Evolutionary conservation across 2,113 vertebrate species (phyloP).

Genomic region (Phodopus roborovskii): DNA sequence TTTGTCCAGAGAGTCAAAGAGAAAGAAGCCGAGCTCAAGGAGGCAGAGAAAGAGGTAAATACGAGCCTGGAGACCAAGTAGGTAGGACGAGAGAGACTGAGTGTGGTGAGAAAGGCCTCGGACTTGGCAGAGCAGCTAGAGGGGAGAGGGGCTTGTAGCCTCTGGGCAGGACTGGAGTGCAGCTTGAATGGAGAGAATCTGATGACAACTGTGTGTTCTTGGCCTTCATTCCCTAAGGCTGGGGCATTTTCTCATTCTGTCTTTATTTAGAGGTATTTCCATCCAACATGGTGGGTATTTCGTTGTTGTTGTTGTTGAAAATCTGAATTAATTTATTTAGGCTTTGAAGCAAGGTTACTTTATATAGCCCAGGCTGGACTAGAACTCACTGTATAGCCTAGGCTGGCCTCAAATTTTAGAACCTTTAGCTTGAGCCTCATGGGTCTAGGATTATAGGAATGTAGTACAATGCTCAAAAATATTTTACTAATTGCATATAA

Average conservation of each 20-base stretch:
- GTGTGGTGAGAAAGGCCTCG: neutral
- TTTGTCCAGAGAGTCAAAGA: constrained; percentile 99
- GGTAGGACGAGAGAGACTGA: neutral
- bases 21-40: constrained; percentile 98
- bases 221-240: neutral
- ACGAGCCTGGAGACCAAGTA: neutral
- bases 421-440: neutral
- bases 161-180: neutral
- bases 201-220: neutral
- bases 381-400: neutral
- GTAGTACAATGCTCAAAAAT: neutral
- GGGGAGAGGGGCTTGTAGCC: neutral
- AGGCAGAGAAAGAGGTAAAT: constrained; percentile 98
- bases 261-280: neutral
- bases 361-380: neutral
- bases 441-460: neutral
- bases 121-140: neutral
- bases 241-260: neutral
- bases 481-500: neutral
- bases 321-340: neutral
- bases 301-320: neutral
- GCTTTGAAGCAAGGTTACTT: neutral
- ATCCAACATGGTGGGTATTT: neutral
- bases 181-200: neutral
- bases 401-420: neutral